Base-by-base conservation (phyloP, 1,140 invertebrate genomes). In the Pectinophora gossypiella region DNA sequence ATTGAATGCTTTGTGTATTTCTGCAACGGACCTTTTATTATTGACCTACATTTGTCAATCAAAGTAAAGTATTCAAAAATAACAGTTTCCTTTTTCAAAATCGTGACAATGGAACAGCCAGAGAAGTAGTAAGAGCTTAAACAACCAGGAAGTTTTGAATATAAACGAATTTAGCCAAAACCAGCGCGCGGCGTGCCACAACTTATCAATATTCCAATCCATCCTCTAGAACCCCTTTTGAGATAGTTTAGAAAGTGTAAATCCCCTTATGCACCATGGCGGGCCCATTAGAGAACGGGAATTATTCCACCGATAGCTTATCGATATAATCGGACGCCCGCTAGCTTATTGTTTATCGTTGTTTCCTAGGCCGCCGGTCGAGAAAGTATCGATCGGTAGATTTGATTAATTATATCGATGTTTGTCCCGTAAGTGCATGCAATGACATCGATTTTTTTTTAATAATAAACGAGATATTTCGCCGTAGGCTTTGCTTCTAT, bases 241-340 rank as follows among this genome's bases (percentile, higher is more conserved):
- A 78, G 67, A 80, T 76, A 76, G 56, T 77, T 81, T 85, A 81
- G 82, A 85, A 85, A 85, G 79, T 82, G 76, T 82, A 79, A 82
- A 84, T 82, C 72, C 68, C 74, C 72, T 75, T 79, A 79, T 64
- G 65, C 75, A 59, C 55, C 59, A 62, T 62, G 72, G 67, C 63
- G 69, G 76, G 75, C 67, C 79, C 79, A 85, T 85, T 85, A 85
- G 76, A 64, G 63, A 55, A 44, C 43, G 59, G 55, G 68, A 76
- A 76, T 73, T 71, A 75, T 70, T 71, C 73, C 4, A 50, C 15
- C 10, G 62, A 76, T 79, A 83, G 70, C 78, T 75, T 82, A 85
- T 85, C 82, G 72, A 76, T 74, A 68, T 76, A 79, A 83, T 85
- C 82, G 72, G 65, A 64, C 68, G 68, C 60, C 63, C 66, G 61